Percentiles rank a stretch among this genome's conserved stretches.
phyloP scores from a whole-genome alignment of 2,113 vertebrate genomes.

The Lagopus leucura region DNA sequence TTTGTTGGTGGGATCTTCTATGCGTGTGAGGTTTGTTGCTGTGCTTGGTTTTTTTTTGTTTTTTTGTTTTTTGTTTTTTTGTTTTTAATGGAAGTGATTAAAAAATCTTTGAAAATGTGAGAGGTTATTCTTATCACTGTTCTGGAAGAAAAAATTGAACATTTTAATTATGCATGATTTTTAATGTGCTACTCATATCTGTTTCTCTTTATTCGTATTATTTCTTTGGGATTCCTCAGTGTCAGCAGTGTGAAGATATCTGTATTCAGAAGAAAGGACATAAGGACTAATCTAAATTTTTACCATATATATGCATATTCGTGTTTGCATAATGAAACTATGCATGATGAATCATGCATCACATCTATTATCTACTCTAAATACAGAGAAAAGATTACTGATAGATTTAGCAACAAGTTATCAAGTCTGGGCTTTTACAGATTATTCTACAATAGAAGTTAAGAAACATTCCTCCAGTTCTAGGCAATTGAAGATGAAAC shows the following conservation, averaged over 20 bases:
- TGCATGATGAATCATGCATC: slow-evolving; percentile 43
- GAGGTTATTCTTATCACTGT: neutral
- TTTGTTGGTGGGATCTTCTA: neutral
- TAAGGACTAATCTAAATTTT: slow-evolving; percentile 30
- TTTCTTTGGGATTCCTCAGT: slow-evolving; percentile 20
- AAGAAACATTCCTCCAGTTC: neutral
- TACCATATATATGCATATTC: neutral
- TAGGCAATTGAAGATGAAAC: neutral
- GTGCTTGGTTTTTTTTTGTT: neutral
- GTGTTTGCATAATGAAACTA: slow-evolving; percentile 7
- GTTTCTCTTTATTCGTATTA: slow-evolving; percentile 28
- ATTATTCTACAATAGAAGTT: neutral
- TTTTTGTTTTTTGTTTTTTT: no score
- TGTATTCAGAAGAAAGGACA: slow-evolving; percentile 19
- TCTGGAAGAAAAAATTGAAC: neutral
- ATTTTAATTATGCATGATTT: slow-evolving; percentile 8
- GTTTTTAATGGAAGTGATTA: neutral
- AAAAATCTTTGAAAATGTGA: neutral
- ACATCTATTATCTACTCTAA: slow-evolving; percentile 42
- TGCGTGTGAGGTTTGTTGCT: no score
- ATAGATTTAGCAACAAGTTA: neutral
- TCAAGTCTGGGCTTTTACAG: neutral
- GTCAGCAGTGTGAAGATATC: neutral
- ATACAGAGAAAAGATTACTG: neutral
- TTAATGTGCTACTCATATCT: neutral